Evolutionary conservation across 2,888 invertebrate species (phyloP), one percentile per base, ranked within the genome.

Genomic region (Acronicta alni): DNA sequence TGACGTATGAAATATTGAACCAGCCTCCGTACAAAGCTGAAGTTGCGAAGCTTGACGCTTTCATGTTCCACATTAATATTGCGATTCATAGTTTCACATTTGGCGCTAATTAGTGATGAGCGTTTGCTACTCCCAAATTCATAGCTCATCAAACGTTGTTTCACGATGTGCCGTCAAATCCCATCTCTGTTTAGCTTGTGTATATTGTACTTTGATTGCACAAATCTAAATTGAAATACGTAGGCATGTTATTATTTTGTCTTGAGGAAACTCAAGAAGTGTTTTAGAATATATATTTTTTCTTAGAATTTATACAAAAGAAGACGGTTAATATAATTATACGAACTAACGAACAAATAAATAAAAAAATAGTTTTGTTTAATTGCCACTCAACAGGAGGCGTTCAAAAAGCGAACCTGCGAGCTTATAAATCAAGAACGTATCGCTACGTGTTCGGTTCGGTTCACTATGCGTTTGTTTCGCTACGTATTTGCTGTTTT

Each of bases 1-100:
- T 77, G 69, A 75, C 79, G 67, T 73, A 63, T 64, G 72, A 77
- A 72, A 77, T 77, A 77, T 79, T 79, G 71, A 79, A 65, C 68
- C 62, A 60, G 62, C 59, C 57, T 56, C 57, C 66, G 70, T 74
- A 69, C 71, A 67, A 56, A 56, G 32, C 58, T 52, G 62, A 69
- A 68, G 57, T 63, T 63, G 69, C 54, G 57, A 53, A 64, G 71
- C 71, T 67, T 61, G 61, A 67, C 67, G 73, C 67, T 68, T 66
- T 74, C 58, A 70, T 67, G 71, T 67, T 57, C 61, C 58, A 46
- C 61, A 63, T 71, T 74, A 75, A 77, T 80, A 76, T 75, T 79
- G 71, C 72, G 64, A 75, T 74, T 38, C 57, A 64, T 52, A 72
- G 70, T 72, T 75, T 69, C 63, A 63, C 59, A 75, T 75, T 77